Conservation (phyloP, 2,797 vertebrate species). For the Premnoplex brunnescens region DNA sequence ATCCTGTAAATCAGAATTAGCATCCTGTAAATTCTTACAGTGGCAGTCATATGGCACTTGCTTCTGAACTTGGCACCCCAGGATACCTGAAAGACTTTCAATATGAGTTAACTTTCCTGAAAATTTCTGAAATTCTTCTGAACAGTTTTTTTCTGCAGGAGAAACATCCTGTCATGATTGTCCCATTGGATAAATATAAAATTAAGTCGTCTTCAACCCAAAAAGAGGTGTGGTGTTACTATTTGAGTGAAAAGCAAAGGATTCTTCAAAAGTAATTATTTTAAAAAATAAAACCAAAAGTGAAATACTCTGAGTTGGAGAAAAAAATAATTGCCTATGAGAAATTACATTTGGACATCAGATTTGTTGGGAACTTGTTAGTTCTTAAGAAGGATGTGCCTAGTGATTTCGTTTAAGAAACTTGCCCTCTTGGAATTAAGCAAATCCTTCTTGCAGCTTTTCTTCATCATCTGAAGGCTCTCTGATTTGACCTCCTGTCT, state of each 20-base stretch:
- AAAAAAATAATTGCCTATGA: not conserved
- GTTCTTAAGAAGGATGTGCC: not conserved
- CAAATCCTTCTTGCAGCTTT: slow-evolving; percentile 37
- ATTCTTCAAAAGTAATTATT: not conserved
- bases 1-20: not conserved
- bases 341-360: not conserved
- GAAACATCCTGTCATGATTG: not conserved
- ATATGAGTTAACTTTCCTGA: not conserved
- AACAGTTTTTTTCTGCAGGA: not conserved
- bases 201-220: not conserved
- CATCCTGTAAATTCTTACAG: not conserved
- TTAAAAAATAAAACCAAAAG: not conserved
- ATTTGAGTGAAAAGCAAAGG: not conserved
- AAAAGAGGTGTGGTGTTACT: no score
- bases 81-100: not conserved
- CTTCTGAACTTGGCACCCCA: not conserved
- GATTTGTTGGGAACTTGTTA: not conserved
- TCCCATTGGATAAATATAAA: not conserved
- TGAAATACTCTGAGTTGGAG: not conserved
- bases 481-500: slow-evolving; percentile 13
- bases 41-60: not conserved
- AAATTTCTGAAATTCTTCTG: not conserved
- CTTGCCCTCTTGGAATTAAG: slow-evolving; percentile 30
- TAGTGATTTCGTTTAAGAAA: slow-evolving; percentile 10
- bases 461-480: slow-evolving; percentile 19